phyloP scores from a whole-genome alignment of 2,888 invertebrate species.

The Frankliniella fusca region DNA sequence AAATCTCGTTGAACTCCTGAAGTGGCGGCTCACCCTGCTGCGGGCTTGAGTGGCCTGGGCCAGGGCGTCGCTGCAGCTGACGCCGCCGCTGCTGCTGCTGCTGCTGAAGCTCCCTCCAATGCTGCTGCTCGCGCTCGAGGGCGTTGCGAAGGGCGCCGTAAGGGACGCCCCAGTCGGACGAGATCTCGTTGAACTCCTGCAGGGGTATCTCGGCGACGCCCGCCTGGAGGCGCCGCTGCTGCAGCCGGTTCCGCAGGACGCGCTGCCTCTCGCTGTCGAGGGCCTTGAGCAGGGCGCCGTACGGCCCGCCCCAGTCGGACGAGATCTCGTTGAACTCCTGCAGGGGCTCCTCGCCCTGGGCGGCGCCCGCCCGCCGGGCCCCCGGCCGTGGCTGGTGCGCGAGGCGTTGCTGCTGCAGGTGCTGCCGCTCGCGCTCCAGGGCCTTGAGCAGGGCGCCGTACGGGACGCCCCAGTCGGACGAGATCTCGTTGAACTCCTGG shows the following conservation, averaged over 20 bases:
- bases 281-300: neutral
- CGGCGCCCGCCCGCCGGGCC: neutral
- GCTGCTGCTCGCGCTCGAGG: too few species aligned
- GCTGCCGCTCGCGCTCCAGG: neutral
- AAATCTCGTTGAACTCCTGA: too few species aligned
- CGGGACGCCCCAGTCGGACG: neutral
- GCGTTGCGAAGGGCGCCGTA: neutral
- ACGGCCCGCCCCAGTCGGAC: neutral
- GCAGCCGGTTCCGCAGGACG: neutral
- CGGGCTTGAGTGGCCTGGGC: too few species aligned
- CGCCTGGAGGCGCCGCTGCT: neutral
- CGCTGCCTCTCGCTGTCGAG: too few species aligned
- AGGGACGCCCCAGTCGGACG: neutral
- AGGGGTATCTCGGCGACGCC: neutral
- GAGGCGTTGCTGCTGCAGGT: neutral
- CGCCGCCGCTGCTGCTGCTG: too few species aligned
- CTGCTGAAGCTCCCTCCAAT: too few species aligned
- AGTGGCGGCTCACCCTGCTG: too few species aligned
- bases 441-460: neutral
- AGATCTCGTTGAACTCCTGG: constrained; percentile 1
- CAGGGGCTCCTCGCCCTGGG: neutral
- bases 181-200: constrained; percentile 16
- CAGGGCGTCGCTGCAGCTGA: too few species aligned
- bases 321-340: constrained; percentile 21
- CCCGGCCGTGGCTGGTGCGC: neutral